Evolutionary conservation across 2,113 vertebrate species (phyloP).

Genomic region (Syrrhaptes paradoxus): DNA sequence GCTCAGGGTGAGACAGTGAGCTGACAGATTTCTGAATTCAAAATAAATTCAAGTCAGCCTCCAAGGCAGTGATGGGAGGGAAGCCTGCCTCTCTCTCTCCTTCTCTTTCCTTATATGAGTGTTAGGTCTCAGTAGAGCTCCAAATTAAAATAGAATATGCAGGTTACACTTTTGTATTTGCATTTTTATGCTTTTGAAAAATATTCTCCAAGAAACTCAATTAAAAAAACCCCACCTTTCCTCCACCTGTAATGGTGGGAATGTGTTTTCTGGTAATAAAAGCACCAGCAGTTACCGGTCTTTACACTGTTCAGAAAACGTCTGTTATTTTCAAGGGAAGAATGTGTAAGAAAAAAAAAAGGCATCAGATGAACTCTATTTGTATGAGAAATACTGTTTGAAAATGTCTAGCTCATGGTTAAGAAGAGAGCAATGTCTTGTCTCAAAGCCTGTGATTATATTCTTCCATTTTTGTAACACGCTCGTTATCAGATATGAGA

Average conservation of each 20-base stretch:
- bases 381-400: not conserved
- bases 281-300: not conserved
- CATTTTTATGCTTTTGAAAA: not conserved
- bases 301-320: not conserved
- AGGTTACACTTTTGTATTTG: not conserved
- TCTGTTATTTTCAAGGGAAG: not conserved
- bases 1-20: slow-evolving; percentile 1
- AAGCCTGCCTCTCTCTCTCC: not conserved
- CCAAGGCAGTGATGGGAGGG: not conserved
- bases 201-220: not conserved
- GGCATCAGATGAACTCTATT: not conserved
- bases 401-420: not conserved
- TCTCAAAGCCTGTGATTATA: not conserved
- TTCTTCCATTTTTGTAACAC: not conserved
- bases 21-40: slow-evolving; percentile 37
- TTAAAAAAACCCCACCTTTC: not conserved
- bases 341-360: not conserved
- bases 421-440: not conserved
- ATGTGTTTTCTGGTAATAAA: not conserved
- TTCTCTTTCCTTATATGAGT: fast-evolving
- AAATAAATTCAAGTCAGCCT: slow-evolving; percentile 15
- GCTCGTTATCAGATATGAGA: not conserved
- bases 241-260: not conserved
- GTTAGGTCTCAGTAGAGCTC: not conserved
- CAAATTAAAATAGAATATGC: not conserved